Conservation (phyloP, 2,797 vertebrate species). For the Anguilla anguilla region DNA sequence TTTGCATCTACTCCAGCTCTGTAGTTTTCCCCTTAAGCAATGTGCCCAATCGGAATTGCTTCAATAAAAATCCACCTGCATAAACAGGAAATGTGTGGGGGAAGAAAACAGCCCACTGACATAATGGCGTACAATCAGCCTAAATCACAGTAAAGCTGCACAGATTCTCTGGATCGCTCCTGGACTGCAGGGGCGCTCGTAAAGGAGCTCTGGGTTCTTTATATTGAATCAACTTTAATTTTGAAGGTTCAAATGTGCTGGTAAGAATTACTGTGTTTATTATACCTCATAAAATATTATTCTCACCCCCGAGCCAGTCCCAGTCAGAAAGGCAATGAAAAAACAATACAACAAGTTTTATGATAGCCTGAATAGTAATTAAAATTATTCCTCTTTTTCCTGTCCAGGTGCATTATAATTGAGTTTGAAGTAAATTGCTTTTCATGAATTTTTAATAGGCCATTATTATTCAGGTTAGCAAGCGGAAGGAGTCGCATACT, state of each 20-base stretch:
- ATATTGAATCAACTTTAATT: neutral
- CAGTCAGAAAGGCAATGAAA: neutral
- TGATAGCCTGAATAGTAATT: conserved; percentile 24
- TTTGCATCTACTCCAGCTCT: neutral
- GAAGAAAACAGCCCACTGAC: neutral
- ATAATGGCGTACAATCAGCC: too few species aligned
- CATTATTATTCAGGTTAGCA: conserved; percentile 45
- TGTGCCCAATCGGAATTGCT: neutral
- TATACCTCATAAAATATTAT: neutral
- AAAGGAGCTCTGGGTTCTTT: neutral
- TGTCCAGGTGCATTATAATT: conserved; percentile 6
- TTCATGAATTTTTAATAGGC: conserved; percentile 52
- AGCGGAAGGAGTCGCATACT: conserved; percentile 37
- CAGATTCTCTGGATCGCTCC: too few species aligned
- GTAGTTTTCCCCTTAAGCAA: neutral
- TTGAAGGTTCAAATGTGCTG: neutral
- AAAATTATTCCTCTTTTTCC: neutral
- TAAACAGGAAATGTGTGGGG: neutral
- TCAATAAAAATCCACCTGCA: neutral
- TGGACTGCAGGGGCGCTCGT: neutral
- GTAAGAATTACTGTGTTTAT: neutral
- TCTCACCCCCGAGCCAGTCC: neutral
- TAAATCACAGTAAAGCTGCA: neutral
- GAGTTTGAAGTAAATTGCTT: conserved; percentile 27
- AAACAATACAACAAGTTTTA: neutral